Evolutionary conservation across 2,888 invertebrate genomes (phyloP), one percentile per base, ranked within the genome.

Genomic region (Malthinus flaveolus): DNA sequence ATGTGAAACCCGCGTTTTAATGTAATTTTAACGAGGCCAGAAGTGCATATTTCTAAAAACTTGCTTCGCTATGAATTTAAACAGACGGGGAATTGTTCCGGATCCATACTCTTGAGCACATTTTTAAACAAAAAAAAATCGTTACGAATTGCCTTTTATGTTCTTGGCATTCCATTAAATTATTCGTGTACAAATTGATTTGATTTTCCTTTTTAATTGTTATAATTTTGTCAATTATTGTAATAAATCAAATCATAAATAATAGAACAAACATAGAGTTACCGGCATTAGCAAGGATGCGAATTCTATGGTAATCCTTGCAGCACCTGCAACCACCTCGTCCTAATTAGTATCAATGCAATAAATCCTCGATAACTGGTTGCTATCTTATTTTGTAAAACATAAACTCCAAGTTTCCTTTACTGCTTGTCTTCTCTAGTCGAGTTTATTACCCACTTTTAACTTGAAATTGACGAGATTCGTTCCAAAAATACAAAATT

Each of bases 281-380:
- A 33, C 56, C 49, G 50, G 59, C 44, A 59, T 53, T 59, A 74
- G 73, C 71, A 71, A 68, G 69, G 64, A 68, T 68, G 70, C 68
- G 72, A 70, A 72, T 69, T 71, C 69, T 63, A 70, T 66, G 70
- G 71, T 74, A 73, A 74, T 73, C 73, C 72, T 59, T 48, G 48
- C 42, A 70, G 72, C 75, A 75, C 75, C 76, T 76, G 76, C 71
- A 70, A 66, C 72, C 72, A 70, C 73, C 71, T 71, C 71, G 71
- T 74, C 74, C 74, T 71, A 73, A 76, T 76, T 75, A 76, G 75
- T 71, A 70, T 65, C 65, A 70, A 69, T 69, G 73, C 66, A 72
- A 77, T 78, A 78, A 78, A 78, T 78, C 77, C 76, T 71, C 71
- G 75, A 76, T 77, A 78, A 78, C 78, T 77, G 75, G 75, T 72